Base-by-base conservation (phyloP, 2,113 vertebrate species). In the Perca schrenkii region DNA sequence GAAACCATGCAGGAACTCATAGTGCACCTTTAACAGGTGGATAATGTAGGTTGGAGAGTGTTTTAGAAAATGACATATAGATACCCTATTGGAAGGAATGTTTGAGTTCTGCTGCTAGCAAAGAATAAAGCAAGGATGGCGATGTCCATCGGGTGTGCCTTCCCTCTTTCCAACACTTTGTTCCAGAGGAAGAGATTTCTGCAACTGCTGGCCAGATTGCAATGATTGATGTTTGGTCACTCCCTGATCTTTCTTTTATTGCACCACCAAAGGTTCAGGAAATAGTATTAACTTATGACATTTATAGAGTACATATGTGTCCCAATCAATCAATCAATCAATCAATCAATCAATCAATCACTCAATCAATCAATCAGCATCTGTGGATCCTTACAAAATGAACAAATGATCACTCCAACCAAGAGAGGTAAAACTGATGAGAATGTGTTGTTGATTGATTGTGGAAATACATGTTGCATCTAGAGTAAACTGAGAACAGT, bases 21-120 rank as follows among this genome's bases (percentile, higher is more conserved):
- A 34, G 31, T 34, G 31, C 31, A 34, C 31, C 31, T 34, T 34
- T 16, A n/a, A 61, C 16, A 54, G 25, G 28, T 52, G 60, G 49
- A 2, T 73, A 54, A 63, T 72, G 58, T 43, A 49, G 67, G 58
- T 28, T 40, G n/a, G 17, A 49, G 78, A 67, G 60, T 28, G 57
- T 57, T 56, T 56, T 56, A 54, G 1, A 15, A 43, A 62, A 62
- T 56, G 19, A 25, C 19, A 53, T 60, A 22, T 34, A 22, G 4
- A 77, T 65, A 17, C 25, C 4, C 1, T 17, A 25, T 40, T 60
- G 31, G n/a, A 40, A 43, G 6, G n/a, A 28, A 4, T 25, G 34
- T 43, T 54, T 62, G 12, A 10, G 53, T 62, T 62, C 14, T 31
- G 49, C 21, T 61, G 8, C 14, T 8, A 61, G 47, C 47, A 53